Conservation (phyloP, 64 coral and sea anemone species). For the Stichodactyla mertensii region DNA sequence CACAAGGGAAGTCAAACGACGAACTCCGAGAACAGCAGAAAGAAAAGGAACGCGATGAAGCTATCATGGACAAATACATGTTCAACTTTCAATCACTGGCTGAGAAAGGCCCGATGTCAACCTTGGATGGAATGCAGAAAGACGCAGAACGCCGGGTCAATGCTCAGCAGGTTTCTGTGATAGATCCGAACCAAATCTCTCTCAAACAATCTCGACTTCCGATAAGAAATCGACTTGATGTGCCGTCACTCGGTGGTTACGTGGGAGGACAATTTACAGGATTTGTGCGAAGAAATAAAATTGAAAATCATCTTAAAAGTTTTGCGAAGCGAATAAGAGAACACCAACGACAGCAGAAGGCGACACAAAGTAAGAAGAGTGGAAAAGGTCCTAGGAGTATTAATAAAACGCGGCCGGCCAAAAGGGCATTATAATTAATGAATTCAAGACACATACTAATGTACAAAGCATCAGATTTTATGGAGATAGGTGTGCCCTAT, state of each 20-base stretch:
- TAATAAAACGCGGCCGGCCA: too few species aligned
- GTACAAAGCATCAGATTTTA: too few species aligned
- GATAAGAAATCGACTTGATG: conserved; percentile 36
- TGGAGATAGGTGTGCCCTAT: too few species aligned
- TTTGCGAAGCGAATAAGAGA: background rate
- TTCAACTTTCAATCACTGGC: conserved; percentile 34
- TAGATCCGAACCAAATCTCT: conserved; percentile 46
- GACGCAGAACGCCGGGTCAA: conserved; percentile 10
- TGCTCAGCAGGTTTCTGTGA: conserved; percentile 41
- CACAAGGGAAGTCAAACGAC: conserved; percentile 24
- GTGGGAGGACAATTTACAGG: conserved; percentile 13
- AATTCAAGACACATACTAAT: too few species aligned
- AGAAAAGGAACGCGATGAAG: conserved; percentile 25
- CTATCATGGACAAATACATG: conserved; percentile 53
- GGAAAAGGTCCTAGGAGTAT: background rate
- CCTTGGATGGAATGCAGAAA: conserved; percentile 18
- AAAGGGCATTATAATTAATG: too few species aligned
- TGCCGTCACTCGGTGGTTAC: conserved; percentile 29
- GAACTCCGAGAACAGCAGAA: conserved; percentile 45
- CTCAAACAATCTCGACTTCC: conserved; percentile 40
- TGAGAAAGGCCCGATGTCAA: background rate
- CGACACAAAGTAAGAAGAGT: background rate
- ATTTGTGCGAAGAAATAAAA: background rate
- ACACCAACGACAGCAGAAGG: background rate
- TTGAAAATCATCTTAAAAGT: background rate